Conservation (phyloP, 2,113 vertebrate genomes). For the Zingel zingel region DNA sequence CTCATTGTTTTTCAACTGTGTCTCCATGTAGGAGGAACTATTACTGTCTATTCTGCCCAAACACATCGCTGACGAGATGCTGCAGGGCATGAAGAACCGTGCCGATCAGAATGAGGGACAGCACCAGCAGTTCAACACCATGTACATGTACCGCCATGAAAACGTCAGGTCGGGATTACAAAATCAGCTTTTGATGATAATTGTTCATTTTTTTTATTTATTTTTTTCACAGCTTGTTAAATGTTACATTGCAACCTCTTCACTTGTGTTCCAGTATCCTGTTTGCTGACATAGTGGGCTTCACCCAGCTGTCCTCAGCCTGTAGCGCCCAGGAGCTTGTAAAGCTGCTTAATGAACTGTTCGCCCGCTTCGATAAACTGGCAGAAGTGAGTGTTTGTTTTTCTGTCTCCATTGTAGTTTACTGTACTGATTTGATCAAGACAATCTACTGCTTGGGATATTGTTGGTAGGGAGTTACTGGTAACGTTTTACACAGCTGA, state of each 20-base stretch:
- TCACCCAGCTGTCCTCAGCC: slow-evolving; percentile 94
- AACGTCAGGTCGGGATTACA: slow-evolving; percentile 90
- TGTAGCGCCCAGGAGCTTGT: slow-evolving; percentile 96
- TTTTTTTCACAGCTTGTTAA: neutral
- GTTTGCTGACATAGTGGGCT: slow-evolving; percentile 96
- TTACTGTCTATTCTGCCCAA: slow-evolving; percentile 96
- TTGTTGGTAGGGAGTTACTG: neutral
- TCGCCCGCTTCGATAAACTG: slow-evolving; percentile 95
- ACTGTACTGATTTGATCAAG: too few relatives aligned
- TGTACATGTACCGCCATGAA: slow-evolving; percentile 99
- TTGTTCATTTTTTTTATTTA: too few relatives aligned
- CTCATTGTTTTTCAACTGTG: slow-evolving; percentile 7
- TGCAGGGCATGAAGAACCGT: slow-evolving; percentile 96
- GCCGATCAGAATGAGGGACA: slow-evolving; percentile 91
- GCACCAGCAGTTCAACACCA: slow-evolving; percentile 99
- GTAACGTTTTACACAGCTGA: neutral
- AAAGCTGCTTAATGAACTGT: slow-evolving; percentile 95
- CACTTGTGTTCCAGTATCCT: slow-evolving; percentile 88
- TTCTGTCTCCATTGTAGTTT: neutral
- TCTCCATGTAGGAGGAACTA: slow-evolving; percentile 88
- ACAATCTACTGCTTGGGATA: neutral
- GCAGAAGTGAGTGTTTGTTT: slow-evolving; percentile 87
- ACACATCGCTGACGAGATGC: slow-evolving; percentile 97
- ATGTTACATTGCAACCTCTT: neutral
- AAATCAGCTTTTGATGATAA: neutral